Evolutionary conservation across 1,140 invertebrate species (phyloP).

Genomic region (Magallana angulata): DNA sequence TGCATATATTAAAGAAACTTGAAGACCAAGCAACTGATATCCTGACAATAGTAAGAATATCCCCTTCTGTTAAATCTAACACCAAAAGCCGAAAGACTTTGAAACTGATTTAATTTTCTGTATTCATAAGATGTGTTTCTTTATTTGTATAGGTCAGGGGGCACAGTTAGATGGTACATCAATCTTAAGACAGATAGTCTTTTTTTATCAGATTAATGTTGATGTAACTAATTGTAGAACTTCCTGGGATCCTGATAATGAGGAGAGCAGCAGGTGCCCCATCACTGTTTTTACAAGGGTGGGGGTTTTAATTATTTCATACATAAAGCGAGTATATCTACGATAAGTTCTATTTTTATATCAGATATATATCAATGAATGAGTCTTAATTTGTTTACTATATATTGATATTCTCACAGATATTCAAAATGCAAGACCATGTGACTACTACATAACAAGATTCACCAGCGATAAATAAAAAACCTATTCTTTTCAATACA

Average conservation of each 20-base stretch:
- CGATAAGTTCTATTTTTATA: too few species aligned
- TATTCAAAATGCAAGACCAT: too few species aligned
- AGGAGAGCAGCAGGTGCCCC: neutral
- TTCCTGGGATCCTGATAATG: neutral
- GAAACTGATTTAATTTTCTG: neutral
- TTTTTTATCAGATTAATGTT: constrained; percentile 13
- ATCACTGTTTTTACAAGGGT: neutral
- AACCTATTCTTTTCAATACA: too few species aligned
- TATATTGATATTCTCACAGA: too few species aligned
- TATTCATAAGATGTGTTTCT: neutral
- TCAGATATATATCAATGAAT: too few species aligned
- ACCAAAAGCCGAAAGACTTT: neutral
- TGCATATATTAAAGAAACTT: neutral
- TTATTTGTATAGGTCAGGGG: constrained; percentile 13
- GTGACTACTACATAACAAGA: too few species aligned
- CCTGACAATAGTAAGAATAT: neutral
- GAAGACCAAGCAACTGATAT: neutral
- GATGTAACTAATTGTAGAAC: constrained; percentile 29
- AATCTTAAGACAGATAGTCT: neutral
- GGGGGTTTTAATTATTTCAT: neutral
- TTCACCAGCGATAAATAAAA: too few species aligned
- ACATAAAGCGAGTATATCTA: too few species aligned
- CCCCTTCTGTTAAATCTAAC: neutral
- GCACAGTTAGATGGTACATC: neutral
- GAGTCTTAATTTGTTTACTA: too few species aligned